A percentile compares a stretch with the other conserved stretches of the same genome.
These are phyloP conservation scores for Aeoliscus strigatus DNA, from an alignment of 2,797 vertebrate species.

Conservation along the genomic window DNA sequence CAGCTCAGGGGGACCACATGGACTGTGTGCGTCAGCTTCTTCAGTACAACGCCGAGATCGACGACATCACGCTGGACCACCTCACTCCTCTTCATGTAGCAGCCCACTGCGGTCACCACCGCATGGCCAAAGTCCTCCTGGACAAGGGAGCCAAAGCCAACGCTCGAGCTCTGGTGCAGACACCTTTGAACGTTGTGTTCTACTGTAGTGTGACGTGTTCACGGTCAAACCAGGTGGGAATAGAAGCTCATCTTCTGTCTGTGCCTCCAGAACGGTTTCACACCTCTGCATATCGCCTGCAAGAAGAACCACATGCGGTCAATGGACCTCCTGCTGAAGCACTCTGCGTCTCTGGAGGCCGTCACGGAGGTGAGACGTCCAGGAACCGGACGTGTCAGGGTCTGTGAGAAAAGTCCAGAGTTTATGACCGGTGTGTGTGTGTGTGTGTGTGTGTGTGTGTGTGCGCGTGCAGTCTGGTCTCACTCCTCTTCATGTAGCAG, in stretches of 20 bases:
- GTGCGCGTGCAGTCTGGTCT: constrained; percentile 82
- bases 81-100: constrained; percentile 95
- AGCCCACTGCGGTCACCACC: constrained; percentile 94
- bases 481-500: constrained; percentile 91
- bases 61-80: constrained; percentile 96
- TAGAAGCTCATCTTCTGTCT: constrained; percentile 7
- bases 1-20: constrained; percentile 95
- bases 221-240: not conserved
- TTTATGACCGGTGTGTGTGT: no score
- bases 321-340: constrained; percentile 95
- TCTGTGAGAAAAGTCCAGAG: no score
- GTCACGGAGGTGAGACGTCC: constrained; percentile 97
- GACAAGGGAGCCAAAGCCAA: constrained; percentile 97
- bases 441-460: constrained; percentile 6
- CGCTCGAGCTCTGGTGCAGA: constrained; percentile 92
- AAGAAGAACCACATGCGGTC: constrained; percentile 96
- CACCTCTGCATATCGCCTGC: constrained; percentile 94
- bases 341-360: constrained; percentile 88
- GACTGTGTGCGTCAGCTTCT: constrained; percentile 93
- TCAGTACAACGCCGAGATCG: constrained; percentile 92
- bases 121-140: constrained; percentile 91
- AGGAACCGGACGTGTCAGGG: no score
- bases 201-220: constrained; percentile 63
- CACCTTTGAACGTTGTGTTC: no score
- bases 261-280: constrained; percentile 96